phyloP scores from a whole-genome alignment of 2,888 invertebrate genomes.

The Mimumesa dahlbomi region DNA sequence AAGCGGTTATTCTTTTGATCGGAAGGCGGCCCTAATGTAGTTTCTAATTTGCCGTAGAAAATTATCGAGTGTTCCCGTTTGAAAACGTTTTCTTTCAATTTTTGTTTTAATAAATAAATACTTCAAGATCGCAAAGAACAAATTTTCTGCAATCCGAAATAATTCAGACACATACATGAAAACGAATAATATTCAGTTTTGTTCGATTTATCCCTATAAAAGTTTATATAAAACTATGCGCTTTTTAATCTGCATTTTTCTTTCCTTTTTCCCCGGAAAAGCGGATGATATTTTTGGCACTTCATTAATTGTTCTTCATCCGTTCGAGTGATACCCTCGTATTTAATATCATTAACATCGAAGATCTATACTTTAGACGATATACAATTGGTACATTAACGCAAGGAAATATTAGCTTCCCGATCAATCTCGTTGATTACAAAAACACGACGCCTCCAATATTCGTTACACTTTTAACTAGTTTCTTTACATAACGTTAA shows the following conservation, averaged over 20 bases:
- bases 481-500: background rate
- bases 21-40: background rate
- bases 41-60: slow-evolving; percentile 27
- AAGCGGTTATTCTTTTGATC: slow-evolving; percentile 18
- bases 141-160: slow-evolving; percentile 8
- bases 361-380: too few species aligned
- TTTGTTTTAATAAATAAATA: slow-evolving; percentile 44
- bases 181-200: slow-evolving; percentile 6
- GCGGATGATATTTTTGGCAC: slow-evolving; percentile 40
- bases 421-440: background rate
- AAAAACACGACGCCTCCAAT: background rate
- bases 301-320: slow-evolving; percentile 17
- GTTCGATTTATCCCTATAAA: slow-evolving; percentile 2
- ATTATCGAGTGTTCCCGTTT: too few species aligned
- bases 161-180: slow-evolving; percentile 8
- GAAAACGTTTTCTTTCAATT: too few species aligned
- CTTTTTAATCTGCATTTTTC: slow-evolving; percentile 4
- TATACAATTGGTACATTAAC: too few species aligned
- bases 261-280: slow-evolving; percentile 9
- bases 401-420: too few species aligned
- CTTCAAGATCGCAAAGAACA: slow-evolving; percentile 2
- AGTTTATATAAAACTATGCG: slow-evolving; percentile 13
- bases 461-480: too few species aligned
- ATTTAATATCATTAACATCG: too few species aligned
- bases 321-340: background rate